Evolutionary conservation across 2,888 invertebrate species (phyloP), one percentile per base, ranked within the genome.

Genomic region (Thereva nobilitata): DNA sequence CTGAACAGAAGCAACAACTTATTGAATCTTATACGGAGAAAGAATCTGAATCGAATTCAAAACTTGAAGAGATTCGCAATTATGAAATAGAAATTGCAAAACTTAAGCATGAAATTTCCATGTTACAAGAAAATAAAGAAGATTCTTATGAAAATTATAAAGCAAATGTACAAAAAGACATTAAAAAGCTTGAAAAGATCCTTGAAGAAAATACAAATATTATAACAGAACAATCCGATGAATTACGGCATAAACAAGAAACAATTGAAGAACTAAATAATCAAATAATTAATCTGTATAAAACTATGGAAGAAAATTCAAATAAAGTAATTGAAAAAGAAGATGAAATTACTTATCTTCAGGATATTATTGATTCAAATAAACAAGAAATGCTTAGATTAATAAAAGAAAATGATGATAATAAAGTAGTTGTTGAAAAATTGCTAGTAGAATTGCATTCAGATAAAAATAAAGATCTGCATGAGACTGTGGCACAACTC

Each of bases 221-320:
- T 23, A 73, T 74, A 0, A 72, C 75, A 8, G 75, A 78, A 35
- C 76, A 78, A 69, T 71, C 76, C 2, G 73, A 75, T 8, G 79
- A 86, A 71, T 76, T 86, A 63, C 81, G 84, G 57, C 76, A 86
- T 53, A 81, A 84, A 77, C 82, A 87, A 79, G 84, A 85, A 72
- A 84, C 87, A 0, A 86, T 89, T 57, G 84, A 85, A 68, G 84
- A 86, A 68, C 84, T 89, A 71, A 87, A 86, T 72, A 76, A 76
- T 7, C 78, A 83, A 70, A 77, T 85, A 4, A 82, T 83, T 50
- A 82, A 84, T 38, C 77, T 90, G 70, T 87, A 86, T 69, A 82
- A 82, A 50, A 84, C 81, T 70, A 78, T 89, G 69, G 78, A 83
- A 61, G 84, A 85, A 69, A 83, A 84, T 72, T 82, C 86, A 65